These are phyloP conservation scores for Sebastes umbrosus DNA, from an alignment of 2,797 vertebrate genomes.

Conservation along the genomic window DNA sequence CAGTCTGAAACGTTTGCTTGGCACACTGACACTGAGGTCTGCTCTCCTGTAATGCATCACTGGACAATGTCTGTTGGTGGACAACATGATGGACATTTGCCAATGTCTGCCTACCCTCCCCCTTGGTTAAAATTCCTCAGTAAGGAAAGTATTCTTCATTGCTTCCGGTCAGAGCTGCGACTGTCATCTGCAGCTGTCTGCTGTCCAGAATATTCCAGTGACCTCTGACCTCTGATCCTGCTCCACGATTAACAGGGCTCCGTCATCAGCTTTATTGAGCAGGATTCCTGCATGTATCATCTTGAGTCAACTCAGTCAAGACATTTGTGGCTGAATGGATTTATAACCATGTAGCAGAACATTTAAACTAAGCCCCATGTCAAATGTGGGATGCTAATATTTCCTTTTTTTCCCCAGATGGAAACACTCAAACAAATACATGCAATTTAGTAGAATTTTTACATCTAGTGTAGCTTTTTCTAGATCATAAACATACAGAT, in stretches of 20 bases:
- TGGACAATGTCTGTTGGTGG: constrained; percentile 11
- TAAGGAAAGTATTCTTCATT: background rate
- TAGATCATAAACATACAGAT: background rate
- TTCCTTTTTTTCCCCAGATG: background rate
- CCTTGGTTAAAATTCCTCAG: constrained; percentile 31
- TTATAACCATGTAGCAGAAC: background rate
- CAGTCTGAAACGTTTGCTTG: constrained; percentile 7
- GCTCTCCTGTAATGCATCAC: background rate
- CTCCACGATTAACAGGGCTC: constrained; percentile 20
- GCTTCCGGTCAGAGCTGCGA: constrained; percentile 44
- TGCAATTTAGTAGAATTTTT: background rate
- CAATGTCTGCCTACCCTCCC: background rate
- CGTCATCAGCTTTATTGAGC: constrained; percentile 26
- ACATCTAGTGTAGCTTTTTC: background rate
- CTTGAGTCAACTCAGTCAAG: background rate
- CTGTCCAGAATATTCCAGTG: constrained; percentile 57
- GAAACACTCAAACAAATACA: constrained; percentile 17
- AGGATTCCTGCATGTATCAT: constrained; percentile 31
- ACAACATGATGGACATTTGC: constrained; percentile 6
- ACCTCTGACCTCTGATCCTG: constrained; percentile 55
- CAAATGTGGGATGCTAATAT: background rate
- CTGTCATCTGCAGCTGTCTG: constrained; percentile 65
- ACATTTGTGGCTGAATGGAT: background rate
- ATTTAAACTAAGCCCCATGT: background rate
- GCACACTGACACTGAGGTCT: background rate